phyloP scores from a whole-genome alignment of 64 coral and sea anemone genomes.

The Cladopsammia gracilis region DNA sequence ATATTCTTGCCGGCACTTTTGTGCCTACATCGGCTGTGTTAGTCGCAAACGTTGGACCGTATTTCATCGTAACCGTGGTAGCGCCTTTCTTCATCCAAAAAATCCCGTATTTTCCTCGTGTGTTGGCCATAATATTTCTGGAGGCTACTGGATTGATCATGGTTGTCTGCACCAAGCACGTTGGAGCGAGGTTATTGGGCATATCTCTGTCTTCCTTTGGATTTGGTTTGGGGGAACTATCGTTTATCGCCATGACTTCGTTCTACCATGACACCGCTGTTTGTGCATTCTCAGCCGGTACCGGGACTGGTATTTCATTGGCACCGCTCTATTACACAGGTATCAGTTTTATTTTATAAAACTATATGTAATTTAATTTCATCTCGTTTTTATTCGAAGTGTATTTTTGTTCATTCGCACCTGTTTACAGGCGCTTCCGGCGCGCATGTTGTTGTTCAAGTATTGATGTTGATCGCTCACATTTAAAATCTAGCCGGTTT shows the following conservation, averaged over 20 bases:
- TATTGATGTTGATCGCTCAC: too few species aligned
- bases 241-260: slow-evolving; percentile 92
- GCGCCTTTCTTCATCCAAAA: slow-evolving; percentile 88
- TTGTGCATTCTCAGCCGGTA: slow-evolving; percentile 82
- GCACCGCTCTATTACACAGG: slow-evolving; percentile 92
- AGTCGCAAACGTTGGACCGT: slow-evolving; percentile 87
- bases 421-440: neutral
- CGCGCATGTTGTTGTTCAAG: too few species aligned
- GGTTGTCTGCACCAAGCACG: slow-evolving; percentile 60
- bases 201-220: slow-evolving; percentile 82
- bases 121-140: slow-evolving; percentile 67
- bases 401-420: neutral
- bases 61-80: slow-evolving; percentile 77
- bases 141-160: slow-evolving; percentile 70
- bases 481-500: too few species aligned
- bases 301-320: slow-evolving; percentile 82
- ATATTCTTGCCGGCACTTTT: slow-evolving; percentile 85
- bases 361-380: neutral
- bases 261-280: slow-evolving; percentile 85
- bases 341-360: slow-evolving; percentile 3
- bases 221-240: slow-evolving; percentile 89
- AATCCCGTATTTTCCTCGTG: slow-evolving; percentile 80
- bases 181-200: slow-evolving; percentile 72
- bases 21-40: slow-evolving; percentile 88
- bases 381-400: neutral